Conservation (phyloP, 2,888 invertebrate genomes). For the Limenitis camilla region DNA sequence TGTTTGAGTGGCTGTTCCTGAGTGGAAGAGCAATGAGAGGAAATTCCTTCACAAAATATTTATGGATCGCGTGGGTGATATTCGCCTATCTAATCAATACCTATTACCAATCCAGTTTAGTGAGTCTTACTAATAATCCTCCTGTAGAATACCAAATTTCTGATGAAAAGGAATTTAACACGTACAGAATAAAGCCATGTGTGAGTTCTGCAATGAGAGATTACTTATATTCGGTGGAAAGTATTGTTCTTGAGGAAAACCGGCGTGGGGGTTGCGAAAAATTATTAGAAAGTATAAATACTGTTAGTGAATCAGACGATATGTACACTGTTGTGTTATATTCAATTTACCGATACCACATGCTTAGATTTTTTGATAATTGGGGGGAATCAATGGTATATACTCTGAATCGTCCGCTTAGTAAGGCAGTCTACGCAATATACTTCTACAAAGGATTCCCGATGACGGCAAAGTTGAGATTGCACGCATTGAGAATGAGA, state of each 20-base stretch:
- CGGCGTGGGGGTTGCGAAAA: conserved; percentile 21
- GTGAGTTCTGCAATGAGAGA: conserved; percentile 32
- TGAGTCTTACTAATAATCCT: conserved; percentile 38
- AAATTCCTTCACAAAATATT: conserved; percentile 23
- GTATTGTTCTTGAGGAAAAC: conserved; percentile 4
- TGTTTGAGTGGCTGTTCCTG: conserved; percentile 35
- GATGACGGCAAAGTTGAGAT: conserved; percentile 28
- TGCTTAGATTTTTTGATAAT: conserved; percentile 32
- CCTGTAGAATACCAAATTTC: conserved; percentile 38
- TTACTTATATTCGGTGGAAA: conserved; percentile 8
- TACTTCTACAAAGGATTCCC: conserved; percentile 54
- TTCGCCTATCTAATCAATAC: conserved; percentile 40
- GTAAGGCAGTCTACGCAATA: conserved; percentile 40
- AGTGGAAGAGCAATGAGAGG: conserved; percentile 29
- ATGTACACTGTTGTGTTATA: conserved; percentile 35
- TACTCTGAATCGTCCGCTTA: conserved; percentile 30
- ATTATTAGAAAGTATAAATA: conserved; percentile 32
- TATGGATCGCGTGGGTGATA: conserved; percentile 41
- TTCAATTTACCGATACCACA: conserved; percentile 34
- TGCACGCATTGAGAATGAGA: conserved; percentile 31
- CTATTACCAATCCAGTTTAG: conserved; percentile 39
- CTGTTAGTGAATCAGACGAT: conserved; percentile 32
- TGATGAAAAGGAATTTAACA: conserved; percentile 27
- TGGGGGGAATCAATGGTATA: conserved; percentile 29
- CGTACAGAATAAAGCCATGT: conserved; percentile 38